phyloP scores from a whole-genome alignment of 2,888 invertebrate genomes.

The Melieria picta region DNA sequence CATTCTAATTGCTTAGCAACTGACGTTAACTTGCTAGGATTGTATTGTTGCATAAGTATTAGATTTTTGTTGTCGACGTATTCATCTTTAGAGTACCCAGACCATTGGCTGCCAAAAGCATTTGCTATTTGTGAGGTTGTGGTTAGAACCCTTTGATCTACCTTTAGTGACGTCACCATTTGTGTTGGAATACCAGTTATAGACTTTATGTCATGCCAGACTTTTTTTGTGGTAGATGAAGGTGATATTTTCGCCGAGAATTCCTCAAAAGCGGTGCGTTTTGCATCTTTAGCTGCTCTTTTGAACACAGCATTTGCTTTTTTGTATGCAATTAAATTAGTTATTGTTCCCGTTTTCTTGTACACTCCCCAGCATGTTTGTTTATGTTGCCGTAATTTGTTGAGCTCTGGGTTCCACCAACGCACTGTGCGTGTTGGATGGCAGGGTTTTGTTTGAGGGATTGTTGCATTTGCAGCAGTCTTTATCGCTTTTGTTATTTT shows the following conservation, averaged over 20 bases:
- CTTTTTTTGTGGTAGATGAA: conserved; percentile 1
- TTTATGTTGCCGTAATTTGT: conserved; percentile 17
- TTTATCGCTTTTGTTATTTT: neutral
- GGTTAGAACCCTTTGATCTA: neutral
- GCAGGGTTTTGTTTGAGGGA: conserved; percentile 7
- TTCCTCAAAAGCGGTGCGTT: neutral
- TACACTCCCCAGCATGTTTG: neutral
- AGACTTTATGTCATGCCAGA: conserved; percentile 21
- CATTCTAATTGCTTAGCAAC: conserved; percentile 9
- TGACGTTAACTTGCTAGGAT: neutral
- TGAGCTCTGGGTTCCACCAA: conserved; percentile 13
- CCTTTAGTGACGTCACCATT: conserved; percentile 3
- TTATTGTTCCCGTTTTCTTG: neutral
- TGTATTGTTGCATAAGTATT: neutral
- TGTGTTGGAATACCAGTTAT: neutral
- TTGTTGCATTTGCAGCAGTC: neutral
- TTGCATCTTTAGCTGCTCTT: conserved; percentile 15
- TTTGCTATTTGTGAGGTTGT: conserved; percentile 6
- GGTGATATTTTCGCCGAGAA: conserved; percentile 17
- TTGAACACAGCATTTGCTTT: conserved; percentile 25
- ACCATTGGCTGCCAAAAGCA: conserved; percentile 17
- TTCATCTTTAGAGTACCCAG: conserved; percentile 12
- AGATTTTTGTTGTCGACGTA: neutral
- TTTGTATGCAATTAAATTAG: conserved; percentile 19
- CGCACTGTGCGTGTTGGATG: neutral